Evolutionary conservation across 2,888 invertebrate genomes (phyloP).

Genomic region (Dinocampus coccinellae): DNA sequence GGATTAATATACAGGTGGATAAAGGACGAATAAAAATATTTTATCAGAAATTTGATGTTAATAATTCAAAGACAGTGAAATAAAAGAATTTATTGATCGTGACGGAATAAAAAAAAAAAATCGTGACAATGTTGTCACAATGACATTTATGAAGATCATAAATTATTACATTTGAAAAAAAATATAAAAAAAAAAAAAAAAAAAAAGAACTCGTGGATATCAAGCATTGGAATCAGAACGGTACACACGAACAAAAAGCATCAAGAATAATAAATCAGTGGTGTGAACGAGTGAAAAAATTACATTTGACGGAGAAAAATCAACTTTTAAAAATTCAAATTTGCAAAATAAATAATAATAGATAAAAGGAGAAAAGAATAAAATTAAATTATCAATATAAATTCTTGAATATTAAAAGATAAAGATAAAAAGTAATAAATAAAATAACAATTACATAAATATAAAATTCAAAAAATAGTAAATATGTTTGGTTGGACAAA

Average conservation of each 20-base stretch:
- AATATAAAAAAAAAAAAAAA: not conserved
- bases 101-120: not conserved
- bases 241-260: not conserved
- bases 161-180: not conserved
- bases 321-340: too few relatives aligned
- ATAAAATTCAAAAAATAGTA: not conserved
- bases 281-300: not conserved
- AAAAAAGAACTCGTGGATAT: too few relatives aligned
- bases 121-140: not conserved
- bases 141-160: not conserved
- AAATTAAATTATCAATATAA: too few relatives aligned
- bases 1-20: not conserved
- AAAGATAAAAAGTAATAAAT: too few relatives aligned
- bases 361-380: too few relatives aligned
- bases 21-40: not conserved
- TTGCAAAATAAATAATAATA: too few relatives aligned
- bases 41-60: not conserved
- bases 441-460: too few relatives aligned
- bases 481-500: slow-evolving; percentile 29
- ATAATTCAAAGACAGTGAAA: not conserved
- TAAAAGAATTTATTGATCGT: not conserved
- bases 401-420: too few relatives aligned
- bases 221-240: too few relatives aligned
- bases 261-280: not conserved
- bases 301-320: too few relatives aligned